Evolutionary conservation across 2,888 invertebrate genomes (phyloP).

Genomic region (Punctoribates punctum): DNA sequence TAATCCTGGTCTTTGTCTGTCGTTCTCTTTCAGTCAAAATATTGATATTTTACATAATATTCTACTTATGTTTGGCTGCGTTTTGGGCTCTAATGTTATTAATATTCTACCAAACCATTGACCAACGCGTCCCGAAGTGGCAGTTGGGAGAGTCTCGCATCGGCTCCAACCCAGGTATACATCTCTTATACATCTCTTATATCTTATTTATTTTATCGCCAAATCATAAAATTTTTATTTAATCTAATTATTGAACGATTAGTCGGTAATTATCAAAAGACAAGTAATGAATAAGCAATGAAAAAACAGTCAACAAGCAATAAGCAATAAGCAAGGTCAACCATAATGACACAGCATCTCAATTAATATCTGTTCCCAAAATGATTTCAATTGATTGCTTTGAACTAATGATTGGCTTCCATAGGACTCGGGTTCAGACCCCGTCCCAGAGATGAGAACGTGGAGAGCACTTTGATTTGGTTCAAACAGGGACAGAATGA

Average conservation of each 20-base stretch:
- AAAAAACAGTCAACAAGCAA: too few relatives aligned
- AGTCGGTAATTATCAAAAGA: background rate
- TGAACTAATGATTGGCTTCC: background rate
- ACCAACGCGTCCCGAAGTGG: conserved; percentile 81
- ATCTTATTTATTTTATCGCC: too few relatives aligned
- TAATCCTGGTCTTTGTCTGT: too few relatives aligned
- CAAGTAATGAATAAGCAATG: too few relatives aligned
- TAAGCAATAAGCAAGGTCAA: too few relatives aligned
- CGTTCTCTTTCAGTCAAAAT: conserved; percentile 74
- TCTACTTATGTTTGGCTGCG: conserved; percentile 84
- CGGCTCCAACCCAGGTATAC: conserved; percentile 85
- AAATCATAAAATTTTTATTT: too few relatives aligned
- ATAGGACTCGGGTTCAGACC: conserved; percentile 93
- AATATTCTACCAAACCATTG: conserved; percentile 89
- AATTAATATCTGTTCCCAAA: background rate
- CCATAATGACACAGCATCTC: background rate
- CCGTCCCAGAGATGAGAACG: conserved; percentile 85
- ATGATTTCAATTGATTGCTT: background rate
- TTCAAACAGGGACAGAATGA: conserved; percentile 62
- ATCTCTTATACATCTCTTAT: conserved; percentile 38
- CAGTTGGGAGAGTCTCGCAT: conserved; percentile 79
- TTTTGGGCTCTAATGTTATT: conserved; percentile 93
- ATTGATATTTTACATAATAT: conserved; percentile 89
- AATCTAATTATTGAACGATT: background rate
- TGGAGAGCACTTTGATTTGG: conserved; percentile 94